These are phyloP conservation scores for Amphilophus citrinellus DNA, from an alignment of 2,113 vertebrate species.

Conservation along the genomic window DNA sequence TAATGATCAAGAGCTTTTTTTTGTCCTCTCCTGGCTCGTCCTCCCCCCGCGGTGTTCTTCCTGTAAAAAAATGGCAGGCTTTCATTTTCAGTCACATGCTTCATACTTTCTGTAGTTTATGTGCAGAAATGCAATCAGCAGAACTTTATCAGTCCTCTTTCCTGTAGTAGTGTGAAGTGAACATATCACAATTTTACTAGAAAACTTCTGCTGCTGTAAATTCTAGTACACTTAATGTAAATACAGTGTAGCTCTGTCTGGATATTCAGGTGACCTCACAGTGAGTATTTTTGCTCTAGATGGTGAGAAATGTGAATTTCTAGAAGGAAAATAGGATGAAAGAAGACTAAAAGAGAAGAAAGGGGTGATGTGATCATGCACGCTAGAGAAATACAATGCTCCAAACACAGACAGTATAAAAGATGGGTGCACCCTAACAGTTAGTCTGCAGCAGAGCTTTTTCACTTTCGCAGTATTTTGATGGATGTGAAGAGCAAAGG, in stretches of 20 bases:
- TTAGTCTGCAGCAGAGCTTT: background rate
- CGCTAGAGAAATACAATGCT: too few species aligned
- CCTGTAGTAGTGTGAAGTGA: background rate
- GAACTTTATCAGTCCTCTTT: background rate
- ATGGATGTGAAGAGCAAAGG: background rate
- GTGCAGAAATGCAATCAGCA: background rate
- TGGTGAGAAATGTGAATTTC: background rate
- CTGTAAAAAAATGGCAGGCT: conserved; percentile 19
- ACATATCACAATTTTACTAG: background rate
- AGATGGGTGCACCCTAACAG: too few species aligned
- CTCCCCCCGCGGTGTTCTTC: too few species aligned
- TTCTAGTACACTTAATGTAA: background rate
- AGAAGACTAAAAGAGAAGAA: rapidly evolving
- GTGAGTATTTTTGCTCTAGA: background rate
- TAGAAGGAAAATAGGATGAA: background rate
- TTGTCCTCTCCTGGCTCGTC: too few species aligned
- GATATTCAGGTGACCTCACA: background rate
- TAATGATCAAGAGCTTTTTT: too few species aligned
- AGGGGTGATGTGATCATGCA: background rate
- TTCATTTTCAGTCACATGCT: conserved; percentile 31
- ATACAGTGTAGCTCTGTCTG: rapidly evolving
- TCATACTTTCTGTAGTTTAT: background rate
- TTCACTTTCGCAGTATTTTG: background rate
- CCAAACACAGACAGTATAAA: too few species aligned
- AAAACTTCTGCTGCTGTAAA: background rate